Conservation (phyloP, 2,888 invertebrate species). For the Bellardia pandia region DNA sequence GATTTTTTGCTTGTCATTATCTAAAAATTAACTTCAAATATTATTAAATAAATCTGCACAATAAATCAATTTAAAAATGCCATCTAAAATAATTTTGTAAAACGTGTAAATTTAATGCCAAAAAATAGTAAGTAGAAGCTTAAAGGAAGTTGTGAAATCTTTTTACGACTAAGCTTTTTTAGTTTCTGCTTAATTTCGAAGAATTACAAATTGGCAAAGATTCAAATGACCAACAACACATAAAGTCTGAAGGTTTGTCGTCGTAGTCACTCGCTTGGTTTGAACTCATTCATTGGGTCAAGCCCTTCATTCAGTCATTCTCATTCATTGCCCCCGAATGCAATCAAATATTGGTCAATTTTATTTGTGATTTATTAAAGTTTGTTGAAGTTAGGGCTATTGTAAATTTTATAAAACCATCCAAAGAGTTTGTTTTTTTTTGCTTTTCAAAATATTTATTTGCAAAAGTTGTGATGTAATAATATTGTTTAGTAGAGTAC, state of each 20-base stretch:
- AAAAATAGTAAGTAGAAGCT: neutral
- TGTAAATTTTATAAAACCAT: slow-evolving; percentile 26
- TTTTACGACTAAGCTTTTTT: neutral
- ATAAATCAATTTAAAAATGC: neutral
- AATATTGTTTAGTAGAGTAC: slow-evolving; percentile 20
- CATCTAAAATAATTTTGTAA: slow-evolving; percentile 8
- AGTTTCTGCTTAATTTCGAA: slow-evolving; percentile 1
- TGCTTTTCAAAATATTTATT: slow-evolving; percentile 30
- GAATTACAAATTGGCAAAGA: slow-evolving; percentile 11
- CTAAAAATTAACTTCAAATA: too few species aligned
- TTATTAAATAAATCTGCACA: neutral
- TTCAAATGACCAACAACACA: slow-evolving; percentile 6
- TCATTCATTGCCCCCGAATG: slow-evolving; percentile 12
- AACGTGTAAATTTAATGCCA: slow-evolving; percentile 4
- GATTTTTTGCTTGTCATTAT: too few species aligned
- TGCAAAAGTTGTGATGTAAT: slow-evolving; percentile 55
- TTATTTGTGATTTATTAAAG: slow-evolving; percentile 38
- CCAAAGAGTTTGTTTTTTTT: neutral
- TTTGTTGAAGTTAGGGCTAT: neutral
- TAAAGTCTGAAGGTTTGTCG: neutral
- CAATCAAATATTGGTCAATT: slow-evolving; percentile 38
- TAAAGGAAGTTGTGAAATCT: slow-evolving; percentile 32
- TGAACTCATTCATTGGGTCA: slow-evolving; percentile 9
- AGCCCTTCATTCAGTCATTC: neutral
- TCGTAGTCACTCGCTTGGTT: neutral